Base-by-base conservation (phyloP, 2,113 vertebrate species). In the Lycocorax pyrrhopterus region DNA sequence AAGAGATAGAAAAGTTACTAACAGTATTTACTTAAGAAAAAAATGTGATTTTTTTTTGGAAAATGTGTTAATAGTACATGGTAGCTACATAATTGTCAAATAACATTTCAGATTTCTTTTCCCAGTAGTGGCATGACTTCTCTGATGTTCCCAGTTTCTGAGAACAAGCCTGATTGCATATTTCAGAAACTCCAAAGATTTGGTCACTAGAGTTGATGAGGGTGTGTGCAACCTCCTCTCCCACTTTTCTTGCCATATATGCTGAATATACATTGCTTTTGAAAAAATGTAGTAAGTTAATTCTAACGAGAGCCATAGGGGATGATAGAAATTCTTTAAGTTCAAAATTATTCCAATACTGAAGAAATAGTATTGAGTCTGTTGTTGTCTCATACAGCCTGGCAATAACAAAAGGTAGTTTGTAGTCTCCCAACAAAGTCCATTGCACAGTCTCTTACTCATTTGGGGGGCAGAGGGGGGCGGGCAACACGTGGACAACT, bases 381-480 rank as follows among this genome's bases (percentile, higher is more conserved):
- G 16, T 2, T 88, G 6, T 33, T 68, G 27, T 46, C 14, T 55
- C n/a, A 4, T 29, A 19, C 6, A 25, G 43, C 2, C 27, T 77
- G 44, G 9, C 19, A 55, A 59, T 51, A 85, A 32, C 5, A 66
- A 68, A 72, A 80, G 1, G 12, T 35, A 60, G 21, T 5, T 47
- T 12, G 1, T 29, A 18, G 44, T 62, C 32, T 87, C 19, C 60
- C 51, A 41, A 10, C 10, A 56, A 64, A 51, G 10, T 56, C 33
- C 12, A 8, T 44, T 66, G 41, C 22, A 37, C 19, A 27, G 16
- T 19, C 10, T 35, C 16, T 22, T 47, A 37, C 18, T n/a, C 7
- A 9, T 3, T 16, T 0, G 1, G 4, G 7, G 12, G 12, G 1
- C 1, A 10, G 8, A 46, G 20, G 12, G 16, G n/a, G 1, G 1